Conservation (phyloP, 2,797 vertebrate genomes). For the Cyclura pinguis region DNA sequence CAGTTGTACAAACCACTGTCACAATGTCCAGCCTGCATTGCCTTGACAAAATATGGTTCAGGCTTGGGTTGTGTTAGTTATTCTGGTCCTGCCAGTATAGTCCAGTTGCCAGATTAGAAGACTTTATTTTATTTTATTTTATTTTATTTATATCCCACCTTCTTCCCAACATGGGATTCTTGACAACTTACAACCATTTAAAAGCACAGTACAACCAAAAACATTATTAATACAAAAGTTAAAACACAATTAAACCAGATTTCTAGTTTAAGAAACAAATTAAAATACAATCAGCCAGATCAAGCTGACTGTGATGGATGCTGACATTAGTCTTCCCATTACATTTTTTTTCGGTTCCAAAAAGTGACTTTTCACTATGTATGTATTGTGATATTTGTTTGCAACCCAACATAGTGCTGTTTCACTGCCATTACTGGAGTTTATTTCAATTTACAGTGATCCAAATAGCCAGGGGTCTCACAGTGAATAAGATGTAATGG, state of each 20-base stretch:
- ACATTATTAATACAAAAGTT: too few species aligned
- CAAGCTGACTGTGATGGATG: neutral
- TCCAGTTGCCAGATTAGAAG: neutral
- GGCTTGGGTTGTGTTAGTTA: neutral
- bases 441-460: neutral
- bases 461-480: neutral
- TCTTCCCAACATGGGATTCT: too few species aligned
- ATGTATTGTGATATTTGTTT: neutral
- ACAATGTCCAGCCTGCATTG: neutral
- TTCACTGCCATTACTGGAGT: too few species aligned
- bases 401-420: neutral
- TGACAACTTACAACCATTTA: too few species aligned
- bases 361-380: neutral
- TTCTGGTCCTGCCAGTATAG: neutral
- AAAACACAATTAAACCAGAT: too few species aligned
- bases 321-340: too few species aligned
- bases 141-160: too few species aligned
- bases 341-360: neutral
- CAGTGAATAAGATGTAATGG: neutral
- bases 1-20: neutral
- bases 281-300: too few species aligned
- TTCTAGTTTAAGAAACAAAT: too few species aligned
- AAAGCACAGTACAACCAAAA: too few species aligned
- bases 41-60: neutral
- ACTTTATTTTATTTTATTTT: too few species aligned